These are phyloP conservation scores for Oxyteleia sp. DNA, from an alignment of 2,888 invertebrate genomes.

Conservation along the genomic window DNA sequence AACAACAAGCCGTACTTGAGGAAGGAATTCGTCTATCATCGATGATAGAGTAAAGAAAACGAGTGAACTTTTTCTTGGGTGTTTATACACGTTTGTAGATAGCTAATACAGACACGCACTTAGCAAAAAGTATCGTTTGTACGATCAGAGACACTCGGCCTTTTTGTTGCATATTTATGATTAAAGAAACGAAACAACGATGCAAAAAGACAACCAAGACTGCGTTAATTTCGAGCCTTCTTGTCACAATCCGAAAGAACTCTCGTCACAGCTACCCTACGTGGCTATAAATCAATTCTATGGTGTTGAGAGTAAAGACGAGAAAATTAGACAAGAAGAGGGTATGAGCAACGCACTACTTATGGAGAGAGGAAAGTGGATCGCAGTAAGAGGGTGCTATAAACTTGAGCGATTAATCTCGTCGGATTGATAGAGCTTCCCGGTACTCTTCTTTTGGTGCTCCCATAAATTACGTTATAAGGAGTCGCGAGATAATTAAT, in stretches of 20 bases:
- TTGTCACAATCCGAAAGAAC: constrained; percentile 39
- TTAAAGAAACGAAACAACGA: constrained; percentile 5
- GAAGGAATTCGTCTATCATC: constrained; percentile 53
- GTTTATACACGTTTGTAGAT: constrained; percentile 39
- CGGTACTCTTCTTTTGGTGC: constrained; percentile 76
- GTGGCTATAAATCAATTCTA: constrained; percentile 84
- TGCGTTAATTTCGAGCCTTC: constrained; percentile 53
- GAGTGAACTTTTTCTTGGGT: constrained; percentile 27
- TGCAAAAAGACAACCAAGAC: constrained; percentile 25
- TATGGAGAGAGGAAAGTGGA: constrained; percentile 82
- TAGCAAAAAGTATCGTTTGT: constrained; percentile 5
- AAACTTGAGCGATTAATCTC: constrained; percentile 87
- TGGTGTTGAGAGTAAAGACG: constrained; percentile 77
- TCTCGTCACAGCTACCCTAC: constrained; percentile 50
- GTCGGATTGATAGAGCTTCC: constrained; percentile 84
- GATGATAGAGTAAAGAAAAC: constrained; percentile 39
- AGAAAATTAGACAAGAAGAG: constrained; percentile 77
- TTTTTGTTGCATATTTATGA: constrained; percentile 22
- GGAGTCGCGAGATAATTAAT: constrained; percentile 83
- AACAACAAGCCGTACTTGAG: constrained; percentile 6
- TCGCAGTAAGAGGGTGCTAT: constrained; percentile 79
- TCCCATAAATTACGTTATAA: constrained; percentile 85
- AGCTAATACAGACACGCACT: constrained; percentile 20
- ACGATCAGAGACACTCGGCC: background rate
- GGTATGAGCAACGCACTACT: constrained; percentile 81